Conservation (phyloP, 2,113 vertebrate species). For the Promerops cafer region DNA sequence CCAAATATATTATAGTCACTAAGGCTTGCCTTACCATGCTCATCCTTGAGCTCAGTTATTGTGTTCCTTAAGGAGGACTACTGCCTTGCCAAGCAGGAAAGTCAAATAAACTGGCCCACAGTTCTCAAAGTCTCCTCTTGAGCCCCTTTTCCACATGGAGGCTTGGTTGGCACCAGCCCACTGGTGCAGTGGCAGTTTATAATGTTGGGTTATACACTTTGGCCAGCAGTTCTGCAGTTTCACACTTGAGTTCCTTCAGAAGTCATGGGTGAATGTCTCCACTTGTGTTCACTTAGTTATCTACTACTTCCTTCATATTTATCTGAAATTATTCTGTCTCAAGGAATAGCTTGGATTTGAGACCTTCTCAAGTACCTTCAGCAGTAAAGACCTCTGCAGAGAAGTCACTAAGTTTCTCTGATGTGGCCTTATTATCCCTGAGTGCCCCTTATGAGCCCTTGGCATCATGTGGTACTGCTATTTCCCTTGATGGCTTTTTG, state of each 20-base stretch:
- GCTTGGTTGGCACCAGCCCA: neutral
- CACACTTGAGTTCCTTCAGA: neutral
- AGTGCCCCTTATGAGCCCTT: neutral
- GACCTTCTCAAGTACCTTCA: neutral
- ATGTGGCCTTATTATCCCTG: rapidly evolving
- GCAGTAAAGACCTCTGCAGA: neutral
- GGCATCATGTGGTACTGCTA: neutral
- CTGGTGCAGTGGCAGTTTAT: neutral
- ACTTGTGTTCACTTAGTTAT: neutral
- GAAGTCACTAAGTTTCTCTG: neutral
- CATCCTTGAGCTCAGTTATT: neutral
- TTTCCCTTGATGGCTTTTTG: neutral
- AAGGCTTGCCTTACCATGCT: neutral
- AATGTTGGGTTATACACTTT: neutral
- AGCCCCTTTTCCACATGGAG: neutral
- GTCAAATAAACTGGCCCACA: neutral
- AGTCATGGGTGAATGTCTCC: neutral
- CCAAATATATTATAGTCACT: neutral
- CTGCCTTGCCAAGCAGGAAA: neutral
- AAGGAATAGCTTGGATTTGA: neutral
- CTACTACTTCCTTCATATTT: neutral
- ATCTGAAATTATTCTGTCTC: neutral
- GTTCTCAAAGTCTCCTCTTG: neutral
- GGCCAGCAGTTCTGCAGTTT: neutral
- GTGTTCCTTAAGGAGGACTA: neutral